Base-by-base conservation (phyloP, 2,888 invertebrate genomes). In the Drosophila histrio region DNA sequence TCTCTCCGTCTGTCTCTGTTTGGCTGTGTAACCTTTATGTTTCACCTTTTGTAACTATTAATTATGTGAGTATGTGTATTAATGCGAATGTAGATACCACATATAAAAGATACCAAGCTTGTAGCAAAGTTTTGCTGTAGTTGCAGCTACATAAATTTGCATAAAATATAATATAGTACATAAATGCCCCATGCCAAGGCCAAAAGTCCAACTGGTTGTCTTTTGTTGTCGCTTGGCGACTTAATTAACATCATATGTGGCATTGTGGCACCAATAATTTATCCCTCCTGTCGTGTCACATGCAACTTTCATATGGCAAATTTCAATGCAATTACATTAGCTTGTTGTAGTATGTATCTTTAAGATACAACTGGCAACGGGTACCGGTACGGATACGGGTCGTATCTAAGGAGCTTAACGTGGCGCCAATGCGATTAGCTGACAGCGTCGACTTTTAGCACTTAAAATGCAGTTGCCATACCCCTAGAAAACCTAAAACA, bases 1-100 rank as follows among this genome's bases (percentile, higher is more conserved):
- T n/a, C n/a, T n/a, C 22, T 34, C 21, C 17, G 5, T 1, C 22
- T 19, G 9, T 9, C 5, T 7, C 26, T 36, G 2, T 15, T 49
- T 26, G 50, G 19, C 6, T 30, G 19, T 49, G 54, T 69, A 69
- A 66, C 79, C 74, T 70, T 74, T 75, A 32, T 41, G 67, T 74
- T 63, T 80, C 70, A 83, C 83, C 81, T 86, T 80, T 83, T 64
- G 61, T 43, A 72, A 72, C 80, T 80, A 74, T 86, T 84, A 84
- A 84, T 81, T 78, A 82, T 70, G 63, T 49, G 21, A 19, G 24
- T 38, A 47, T 43, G 44, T 32, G 44, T 32, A 57, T 73, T 72
- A 72, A 64, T 62, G 58, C 59, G 47, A 69, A 56, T 66, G 69
- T 73, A 59, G 79, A 59, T 44, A 7, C 19, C 36, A 50, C 36